Base-by-base conservation (phyloP, 2,888 invertebrate genomes). In the Apamea anceps region DNA sequence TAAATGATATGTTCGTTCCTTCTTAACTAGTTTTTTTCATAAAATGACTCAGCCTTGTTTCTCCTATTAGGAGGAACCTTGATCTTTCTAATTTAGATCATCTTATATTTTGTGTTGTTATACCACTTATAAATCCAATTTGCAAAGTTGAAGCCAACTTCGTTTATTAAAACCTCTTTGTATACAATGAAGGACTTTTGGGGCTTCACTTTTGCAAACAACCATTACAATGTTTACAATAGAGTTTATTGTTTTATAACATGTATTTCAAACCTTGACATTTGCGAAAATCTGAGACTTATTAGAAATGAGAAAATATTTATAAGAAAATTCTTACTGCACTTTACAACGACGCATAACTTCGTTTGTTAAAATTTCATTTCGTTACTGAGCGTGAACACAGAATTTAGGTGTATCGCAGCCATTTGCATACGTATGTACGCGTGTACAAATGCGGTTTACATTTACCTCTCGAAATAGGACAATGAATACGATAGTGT, bases 401-500 rank as follows among this genome's bases (percentile, higher is more conserved):
- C 42, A 63, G 63, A 79, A 82, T 86, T 77, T 37, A 75, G 68
- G 66, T 54, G 68, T 72, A 82, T 63, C 66, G 79, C 65, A 72
- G 76, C 68, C 67, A 80, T 89, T 83, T 81, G 78, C 75, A 85
- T 81, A 66, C 42, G 63, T 75, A n/a, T 7, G 57, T 60, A 75
- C 63, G 80, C 89, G 81, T 89, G 83, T 79, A 79, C 67, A 68
- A 81, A 87, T 78, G 81, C 54, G 76, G 79, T 79, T 85, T 80
- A 88, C 84, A 80, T 85, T 82, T 63, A 72, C 70, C 28, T 76
- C 80, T 83, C 66, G 15, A 88, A 88, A 89, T 89, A 77, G 88
- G 57, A 82, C 81, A 86, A 67, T 85, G 76, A 78, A 88, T 81
- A 60, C 77, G 13, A 68, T 68, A 84, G 65, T 75, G 75, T 60